phyloP scores from a whole-genome alignment of 2,113 vertebrate species.

The Dunckerocampus dactyliophorus region DNA sequence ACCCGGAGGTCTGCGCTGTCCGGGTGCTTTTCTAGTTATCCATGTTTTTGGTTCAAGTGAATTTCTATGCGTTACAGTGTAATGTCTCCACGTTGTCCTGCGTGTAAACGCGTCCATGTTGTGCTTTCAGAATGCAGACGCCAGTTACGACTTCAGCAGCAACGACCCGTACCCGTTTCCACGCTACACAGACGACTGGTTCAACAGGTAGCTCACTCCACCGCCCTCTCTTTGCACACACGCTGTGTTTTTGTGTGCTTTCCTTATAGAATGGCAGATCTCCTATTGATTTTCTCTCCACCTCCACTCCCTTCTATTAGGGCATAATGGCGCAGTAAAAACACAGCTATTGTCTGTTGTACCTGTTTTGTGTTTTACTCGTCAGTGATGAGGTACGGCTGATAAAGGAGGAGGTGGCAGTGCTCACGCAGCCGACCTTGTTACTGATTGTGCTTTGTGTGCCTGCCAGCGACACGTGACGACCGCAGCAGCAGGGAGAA shows the following conservation, averaged over 20 bases:
- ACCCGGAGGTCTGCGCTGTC: no score
- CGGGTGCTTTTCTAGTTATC: no score
- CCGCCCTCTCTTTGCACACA: constrained; percentile 19
- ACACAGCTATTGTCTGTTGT: constrained; percentile 42
- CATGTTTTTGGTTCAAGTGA: no score
- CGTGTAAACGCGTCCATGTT: constrained; percentile 42
- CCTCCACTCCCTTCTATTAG: constrained; percentile 56
- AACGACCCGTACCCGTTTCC: constrained; percentile 96
- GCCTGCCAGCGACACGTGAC: constrained; percentile 18
- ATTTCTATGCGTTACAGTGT: no score
- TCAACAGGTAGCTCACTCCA: constrained; percentile 87
- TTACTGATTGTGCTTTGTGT: constrained; percentile 53
- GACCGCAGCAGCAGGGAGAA: constrained; percentile 29
- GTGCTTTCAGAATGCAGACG: constrained; percentile 91
- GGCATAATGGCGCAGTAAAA: constrained; percentile 58
- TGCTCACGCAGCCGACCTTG: constrained; percentile 36
- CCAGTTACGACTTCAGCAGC: constrained; percentile 99
- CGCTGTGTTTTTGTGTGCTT: constrained; percentile 20
- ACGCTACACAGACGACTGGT: constrained; percentile 98
- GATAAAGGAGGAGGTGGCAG: constrained; percentile 33
- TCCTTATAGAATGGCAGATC: constrained; percentile 35
- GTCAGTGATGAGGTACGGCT: constrained; percentile 13
- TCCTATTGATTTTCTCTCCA: constrained; percentile 63
- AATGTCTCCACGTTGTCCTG: constrained; percentile 26
- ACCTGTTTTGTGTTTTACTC: constrained; percentile 28